These are phyloP conservation scores for Athene cunicularia DNA, from an alignment of 2,113 vertebrate species.

Conservation along the genomic window DNA sequence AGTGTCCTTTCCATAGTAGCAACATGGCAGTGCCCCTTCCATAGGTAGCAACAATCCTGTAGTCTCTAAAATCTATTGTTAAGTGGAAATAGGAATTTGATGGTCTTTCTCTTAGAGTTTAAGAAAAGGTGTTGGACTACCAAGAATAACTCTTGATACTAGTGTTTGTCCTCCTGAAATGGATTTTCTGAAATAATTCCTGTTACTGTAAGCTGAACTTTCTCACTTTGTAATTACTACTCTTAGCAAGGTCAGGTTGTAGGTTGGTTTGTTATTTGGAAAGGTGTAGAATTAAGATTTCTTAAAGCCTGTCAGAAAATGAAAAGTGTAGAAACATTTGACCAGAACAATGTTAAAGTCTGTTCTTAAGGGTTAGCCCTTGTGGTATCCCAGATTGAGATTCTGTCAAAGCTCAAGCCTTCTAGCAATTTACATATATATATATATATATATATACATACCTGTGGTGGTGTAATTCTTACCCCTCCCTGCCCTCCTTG, in stretches of 20 bases:
- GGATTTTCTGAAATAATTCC: background rate
- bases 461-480: no score
- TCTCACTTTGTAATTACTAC: background rate
- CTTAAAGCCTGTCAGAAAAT: background rate
- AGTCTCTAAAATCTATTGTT: background rate
- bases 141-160: background rate
- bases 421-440: background rate
- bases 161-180: background rate
- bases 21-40: no score
- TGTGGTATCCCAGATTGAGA: background rate
- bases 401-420: background rate
- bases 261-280: background rate
- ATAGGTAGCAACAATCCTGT: background rate
- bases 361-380: background rate
- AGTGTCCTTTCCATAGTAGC: background rate
- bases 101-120: background rate
- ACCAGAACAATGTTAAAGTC: background rate
- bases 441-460: background rate
- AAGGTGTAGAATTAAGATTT: background rate
- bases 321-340: background rate
- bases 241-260: background rate
- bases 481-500: no score
- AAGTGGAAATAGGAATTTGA: background rate
- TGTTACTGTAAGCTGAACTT: background rate
- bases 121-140: background rate